A percentile compares a stretch with the other conserved stretches of the same genome.
These are phyloP conservation scores for Cancer borealis DNA, from an alignment of 2,888 invertebrate species.

Conservation along the genomic window DNA sequence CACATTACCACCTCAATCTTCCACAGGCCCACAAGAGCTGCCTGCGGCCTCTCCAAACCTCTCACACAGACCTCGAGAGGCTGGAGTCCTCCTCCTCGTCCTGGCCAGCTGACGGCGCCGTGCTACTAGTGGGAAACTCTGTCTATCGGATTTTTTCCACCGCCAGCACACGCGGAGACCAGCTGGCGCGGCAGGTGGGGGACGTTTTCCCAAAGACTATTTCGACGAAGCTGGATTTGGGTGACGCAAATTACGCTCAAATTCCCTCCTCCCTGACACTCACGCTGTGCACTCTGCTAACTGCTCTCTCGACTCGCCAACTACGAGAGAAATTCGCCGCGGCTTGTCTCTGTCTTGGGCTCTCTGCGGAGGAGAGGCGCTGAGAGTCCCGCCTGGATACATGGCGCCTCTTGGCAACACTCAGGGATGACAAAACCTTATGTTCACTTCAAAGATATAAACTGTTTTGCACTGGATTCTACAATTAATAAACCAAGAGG, in stretches of 20 bases:
- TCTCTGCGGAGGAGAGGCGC: not conserved
- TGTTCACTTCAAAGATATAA: too few relatives aligned
- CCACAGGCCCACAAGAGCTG: not conserved
- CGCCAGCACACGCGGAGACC: slow-evolving; percentile 9
- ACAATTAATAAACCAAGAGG: too few relatives aligned
- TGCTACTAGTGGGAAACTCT: slow-evolving; percentile 27
- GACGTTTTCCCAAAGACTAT: not conserved
- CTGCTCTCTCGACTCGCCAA: not conserved
- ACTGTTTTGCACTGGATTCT: too few relatives aligned
- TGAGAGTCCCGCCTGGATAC: not conserved
- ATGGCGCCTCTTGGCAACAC: too few relatives aligned
- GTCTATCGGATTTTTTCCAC: slow-evolving; percentile 16
- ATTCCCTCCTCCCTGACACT: not conserved
- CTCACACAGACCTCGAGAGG: not conserved
- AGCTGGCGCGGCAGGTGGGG: slow-evolving; percentile 10
- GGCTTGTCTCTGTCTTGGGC: not conserved
- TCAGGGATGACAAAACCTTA: too few relatives aligned
- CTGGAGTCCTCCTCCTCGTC: slow-evolving; percentile 10
- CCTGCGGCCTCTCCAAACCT: slow-evolving; percentile 26
- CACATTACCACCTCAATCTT: not conserved
- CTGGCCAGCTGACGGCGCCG: slow-evolving; percentile 26
- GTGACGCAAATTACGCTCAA: not conserved
- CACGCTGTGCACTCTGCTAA: not conserved
- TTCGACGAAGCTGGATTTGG: not conserved
- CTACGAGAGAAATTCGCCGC: not conserved